Conservation (phyloP, 2,797 vertebrate species). For the Pangasius sanitwongsei region DNA sequence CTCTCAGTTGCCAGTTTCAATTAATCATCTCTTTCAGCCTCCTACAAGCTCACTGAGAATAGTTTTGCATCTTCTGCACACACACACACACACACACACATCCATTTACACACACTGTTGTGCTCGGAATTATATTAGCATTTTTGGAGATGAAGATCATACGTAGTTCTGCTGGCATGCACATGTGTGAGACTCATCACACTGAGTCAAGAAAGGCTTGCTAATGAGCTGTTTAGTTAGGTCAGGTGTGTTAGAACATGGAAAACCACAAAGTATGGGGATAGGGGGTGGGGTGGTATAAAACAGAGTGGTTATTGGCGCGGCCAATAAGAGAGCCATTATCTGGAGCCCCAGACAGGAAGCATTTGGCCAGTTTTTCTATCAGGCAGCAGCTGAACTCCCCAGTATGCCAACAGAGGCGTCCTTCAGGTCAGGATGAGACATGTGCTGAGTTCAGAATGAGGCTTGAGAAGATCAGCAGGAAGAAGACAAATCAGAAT, state of each 20-base stretch:
- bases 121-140: constrained; percentile 16
- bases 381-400: constrained; percentile 37
- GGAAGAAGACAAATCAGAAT: not conserved
- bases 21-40: constrained; percentile 54
- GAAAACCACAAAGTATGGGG: not conserved
- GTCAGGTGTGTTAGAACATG: constrained; percentile 9
- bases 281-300: not conserved
- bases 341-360: constrained; percentile 49
- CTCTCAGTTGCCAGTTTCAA: constrained; percentile 38
- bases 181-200: constrained; percentile 28
- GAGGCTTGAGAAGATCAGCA: constrained; percentile 16
- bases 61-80: constrained; percentile 39
- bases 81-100: constrained; percentile 11
- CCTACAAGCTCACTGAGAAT: constrained; percentile 49
- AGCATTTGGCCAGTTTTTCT: constrained; percentile 49
- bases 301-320: constrained; percentile 37
- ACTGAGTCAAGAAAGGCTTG: constrained; percentile 8
- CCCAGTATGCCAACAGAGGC: constrained; percentile 51
- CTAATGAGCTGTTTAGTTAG: constrained; percentile 6
- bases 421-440: constrained; percentile 50
- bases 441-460: constrained; percentile 52
- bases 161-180: constrained; percentile 18
- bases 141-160: constrained; percentile 31
- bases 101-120: constrained; percentile 3
- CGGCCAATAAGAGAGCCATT: constrained; percentile 35